Evolutionary conservation across 2,888 invertebrate genomes (phyloP).

Genomic region (Empis stercorea): DNA sequence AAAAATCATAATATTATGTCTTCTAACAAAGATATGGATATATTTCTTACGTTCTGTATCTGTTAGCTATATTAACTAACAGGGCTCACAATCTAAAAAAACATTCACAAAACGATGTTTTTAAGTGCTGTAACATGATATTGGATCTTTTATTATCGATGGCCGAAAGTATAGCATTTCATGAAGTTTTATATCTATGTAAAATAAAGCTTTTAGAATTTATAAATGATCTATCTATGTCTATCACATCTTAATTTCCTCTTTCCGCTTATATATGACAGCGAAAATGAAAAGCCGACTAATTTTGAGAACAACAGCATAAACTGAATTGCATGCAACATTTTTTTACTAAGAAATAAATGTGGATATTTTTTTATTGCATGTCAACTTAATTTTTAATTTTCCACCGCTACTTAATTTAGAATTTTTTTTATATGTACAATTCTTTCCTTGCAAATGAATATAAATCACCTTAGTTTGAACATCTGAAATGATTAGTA

Average conservation of each 20-base stretch:
- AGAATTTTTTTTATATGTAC: no score
- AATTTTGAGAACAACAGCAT: slow-evolving; percentile 22
- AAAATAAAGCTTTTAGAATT: slow-evolving; percentile 54
- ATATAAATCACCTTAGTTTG: no score
- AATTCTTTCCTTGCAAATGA: no score
- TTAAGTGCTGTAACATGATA: slow-evolving; percentile 50
- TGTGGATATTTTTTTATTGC: neutral
- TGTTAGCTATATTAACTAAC: no score
- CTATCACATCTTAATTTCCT: slow-evolving; percentile 51
- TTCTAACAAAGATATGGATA: no score
- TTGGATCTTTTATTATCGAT: slow-evolving; percentile 44
- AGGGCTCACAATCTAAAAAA: slow-evolving; percentile 45
- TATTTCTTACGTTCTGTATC: no score
- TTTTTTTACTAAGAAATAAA: slow-evolving; percentile 29
- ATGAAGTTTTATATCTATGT: slow-evolving; percentile 39
- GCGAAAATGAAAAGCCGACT: slow-evolving; percentile 31
- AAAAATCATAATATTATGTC: no score
- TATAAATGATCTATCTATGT: slow-evolving; percentile 53
- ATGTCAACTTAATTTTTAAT: neutral
- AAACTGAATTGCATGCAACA: slow-evolving; percentile 23
- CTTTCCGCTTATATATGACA: slow-evolving; percentile 42
- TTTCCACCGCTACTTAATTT: no score
- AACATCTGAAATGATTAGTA: no score
- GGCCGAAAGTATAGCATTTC: slow-evolving; percentile 37
- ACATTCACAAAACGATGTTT: slow-evolving; percentile 44